Evolutionary conservation across 2,113 vertebrate species (phyloP), one percentile per base, ranked within the genome.

Genomic region (Pygathrix nemaeus): DNA sequence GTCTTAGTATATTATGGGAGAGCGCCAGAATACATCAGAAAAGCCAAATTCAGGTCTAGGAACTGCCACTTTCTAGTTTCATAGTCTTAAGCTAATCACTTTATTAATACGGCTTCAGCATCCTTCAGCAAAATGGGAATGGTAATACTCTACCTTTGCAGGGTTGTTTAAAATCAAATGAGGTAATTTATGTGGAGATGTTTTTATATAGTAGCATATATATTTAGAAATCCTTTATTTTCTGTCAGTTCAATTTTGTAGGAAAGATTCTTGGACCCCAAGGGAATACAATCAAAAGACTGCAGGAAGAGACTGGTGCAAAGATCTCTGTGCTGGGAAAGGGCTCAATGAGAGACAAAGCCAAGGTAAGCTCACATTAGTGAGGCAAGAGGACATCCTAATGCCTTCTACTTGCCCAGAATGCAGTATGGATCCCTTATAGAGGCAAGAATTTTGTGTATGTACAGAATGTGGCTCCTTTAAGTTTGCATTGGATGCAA

Each of bases 251-350:
- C 98, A 99, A 99, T 98, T 99, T 99, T 81, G 99, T 99, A 97
- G 99, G 99, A 61, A 99, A 99, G 98, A 99, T 99, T 98, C 98
- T 99, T 98, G 99, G 99, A 98, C 99, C 99, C 92, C 99, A 99
- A 99, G 99, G 99, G 86, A 99, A 99, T 98, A 99, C 99, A 87
- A 99, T 99, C 98, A 99, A 99, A 96, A 99, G 99, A 81, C 98
- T 99, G 32, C 99, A 99, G 94, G 98, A 99, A 57, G 99, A 99
- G 97, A 99, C 99, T 59, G 99, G 99, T 90, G 99, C 99, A 23
- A 99, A 99, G 98, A 99, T 99, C 82, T 99, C 99, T 1, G 99
- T 99, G 30, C 98, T 99, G 93, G 99, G 99, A 1, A 99, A 99
- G 95, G 99, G 99, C 0, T 99, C 99, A 0, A 99, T 99, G 99